These are phyloP conservation scores for Trichopria drosophilae DNA, from an alignment of 2,888 invertebrate genomes.

Conservation along the genomic window DNA sequence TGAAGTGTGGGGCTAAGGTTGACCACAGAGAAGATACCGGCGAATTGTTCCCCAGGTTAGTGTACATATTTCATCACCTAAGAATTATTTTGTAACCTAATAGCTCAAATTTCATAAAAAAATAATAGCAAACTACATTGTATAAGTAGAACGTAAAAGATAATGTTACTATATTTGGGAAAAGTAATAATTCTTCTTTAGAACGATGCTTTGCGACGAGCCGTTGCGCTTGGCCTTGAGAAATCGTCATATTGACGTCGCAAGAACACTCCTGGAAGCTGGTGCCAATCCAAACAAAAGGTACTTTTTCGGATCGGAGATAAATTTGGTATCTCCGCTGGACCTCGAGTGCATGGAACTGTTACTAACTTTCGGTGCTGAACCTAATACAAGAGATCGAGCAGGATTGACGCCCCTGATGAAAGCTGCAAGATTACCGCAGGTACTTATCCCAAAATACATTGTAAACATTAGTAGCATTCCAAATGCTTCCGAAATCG, in stretches of 20 bases:
- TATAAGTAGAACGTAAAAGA: background rate
- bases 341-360: conserved; percentile 81
- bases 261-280: conserved; percentile 73
- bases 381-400: conserved; percentile 83
- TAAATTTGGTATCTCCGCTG: conserved; percentile 78
- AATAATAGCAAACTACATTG: background rate
- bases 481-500: no score
- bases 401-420: conserved; percentile 88
- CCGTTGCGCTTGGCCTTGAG: conserved; percentile 87
- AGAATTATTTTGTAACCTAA: background rate
- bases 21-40: conserved; percentile 76
- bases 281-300: conserved; percentile 89
- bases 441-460: conserved; percentile 60
- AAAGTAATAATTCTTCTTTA: conserved; percentile 25
- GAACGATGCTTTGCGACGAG: conserved; percentile 79
- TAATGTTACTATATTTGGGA: background rate
- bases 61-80: no score
- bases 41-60: conserved; percentile 66
- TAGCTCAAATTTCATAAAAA: background rate
- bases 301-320: conserved; percentile 90
- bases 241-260: conserved; percentile 78
- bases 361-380: conserved; percentile 81
- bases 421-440: conserved; percentile 82
- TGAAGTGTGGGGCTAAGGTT: conserved; percentile 78
- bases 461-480: background rate